Evolutionary conservation across 2,113 vertebrate genomes (phyloP), one percentile per base, ranked within the genome.

Genomic region (Mormoops blainvillei): DNA sequence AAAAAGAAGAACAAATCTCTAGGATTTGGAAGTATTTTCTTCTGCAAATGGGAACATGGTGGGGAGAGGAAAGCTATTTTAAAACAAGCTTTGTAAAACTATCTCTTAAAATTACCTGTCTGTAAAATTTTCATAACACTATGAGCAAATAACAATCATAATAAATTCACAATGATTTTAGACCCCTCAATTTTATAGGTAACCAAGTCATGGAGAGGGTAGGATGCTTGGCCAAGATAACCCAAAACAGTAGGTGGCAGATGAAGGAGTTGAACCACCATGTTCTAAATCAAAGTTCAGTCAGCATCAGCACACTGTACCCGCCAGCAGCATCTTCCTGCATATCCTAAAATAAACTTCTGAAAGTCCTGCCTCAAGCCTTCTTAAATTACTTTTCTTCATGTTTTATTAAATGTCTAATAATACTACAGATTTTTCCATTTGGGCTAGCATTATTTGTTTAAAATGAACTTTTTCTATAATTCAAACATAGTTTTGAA

Each of bases 321-420:
- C 61, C 33, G 41, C 11, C 50, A 54, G 67, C 26, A 91, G 54
- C 91, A 81, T 85, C 48, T 96, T 94, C 65, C 65, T 92, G 56
- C 48, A 36, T 74, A n/a, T 28, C 50, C 65, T 88, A 92, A 95
- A 96, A 94, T 94, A 82, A 92, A 71, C 48, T 71, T 52, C 81
- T 95, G 31, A 63, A 56, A 92, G 50, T 76, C 65, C 89, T 95
- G 65, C 85, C n/a, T 76, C 87, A 71, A 95, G 73, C 73, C 78
- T 89, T 95, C 74, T 94, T 95, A 92, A 95, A 94, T 96, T 94
- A 88, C 54, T 58, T 95, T 97, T 95, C 95, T 94, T 91, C 52
- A 89, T 94, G 76, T 95, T 97, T 95, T 97, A 91, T 90, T 94
- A 92, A 95, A 82, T 87, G 52, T 73, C 26, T 74, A 70, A 80